A percentile compares a stretch with the other conserved stretches of the same genome.
Evolutionary conservation across 2,888 invertebrate species (phyloP).

Genomic region (Rhingia campestris): DNA sequence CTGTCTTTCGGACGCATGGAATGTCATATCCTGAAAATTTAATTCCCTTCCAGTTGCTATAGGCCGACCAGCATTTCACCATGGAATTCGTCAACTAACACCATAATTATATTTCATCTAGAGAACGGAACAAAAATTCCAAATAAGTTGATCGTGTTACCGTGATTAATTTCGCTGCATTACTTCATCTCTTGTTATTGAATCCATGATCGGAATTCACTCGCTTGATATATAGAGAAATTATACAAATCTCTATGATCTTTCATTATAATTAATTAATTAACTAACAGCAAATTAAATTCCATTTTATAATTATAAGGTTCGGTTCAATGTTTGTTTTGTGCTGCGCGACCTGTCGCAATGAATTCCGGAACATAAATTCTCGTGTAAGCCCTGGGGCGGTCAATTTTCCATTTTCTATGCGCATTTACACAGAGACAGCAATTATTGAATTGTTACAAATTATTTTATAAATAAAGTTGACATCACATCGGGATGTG

Average conservation of each 20-base stretch:
- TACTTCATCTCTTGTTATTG: constrained; percentile 38
- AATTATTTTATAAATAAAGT: constrained; percentile 64
- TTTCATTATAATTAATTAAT: constrained; percentile 68
- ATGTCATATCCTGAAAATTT: too few relatives aligned
- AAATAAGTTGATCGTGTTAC: neutral
- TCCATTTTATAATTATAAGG: constrained; percentile 68
- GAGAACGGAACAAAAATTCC: neutral
- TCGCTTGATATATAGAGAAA: constrained; percentile 57
- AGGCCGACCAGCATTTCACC: neutral
- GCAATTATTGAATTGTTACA: constrained; percentile 58
- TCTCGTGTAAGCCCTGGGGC: constrained; percentile 39
- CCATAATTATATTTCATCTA: too few relatives aligned
- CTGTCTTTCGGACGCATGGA: too few relatives aligned
- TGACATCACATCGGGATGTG: constrained; percentile 45
- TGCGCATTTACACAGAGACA: constrained; percentile 54
- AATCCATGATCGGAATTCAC: constrained; percentile 37
- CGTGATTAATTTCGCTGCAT: constrained; percentile 23
- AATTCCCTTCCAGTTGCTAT: too few relatives aligned
- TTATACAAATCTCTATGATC: constrained; percentile 58
- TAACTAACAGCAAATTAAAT: constrained; percentile 68
- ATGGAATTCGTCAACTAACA: neutral
- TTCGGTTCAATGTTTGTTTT: constrained; percentile 63
- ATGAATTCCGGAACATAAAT: constrained; percentile 55
- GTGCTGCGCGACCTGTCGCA: constrained; percentile 40
- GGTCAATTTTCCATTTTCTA: constrained; percentile 58